Evolutionary conservation across 2,797 vertebrate genomes (phyloP).

Genomic region (Micropoecilia bifurca): DNA sequence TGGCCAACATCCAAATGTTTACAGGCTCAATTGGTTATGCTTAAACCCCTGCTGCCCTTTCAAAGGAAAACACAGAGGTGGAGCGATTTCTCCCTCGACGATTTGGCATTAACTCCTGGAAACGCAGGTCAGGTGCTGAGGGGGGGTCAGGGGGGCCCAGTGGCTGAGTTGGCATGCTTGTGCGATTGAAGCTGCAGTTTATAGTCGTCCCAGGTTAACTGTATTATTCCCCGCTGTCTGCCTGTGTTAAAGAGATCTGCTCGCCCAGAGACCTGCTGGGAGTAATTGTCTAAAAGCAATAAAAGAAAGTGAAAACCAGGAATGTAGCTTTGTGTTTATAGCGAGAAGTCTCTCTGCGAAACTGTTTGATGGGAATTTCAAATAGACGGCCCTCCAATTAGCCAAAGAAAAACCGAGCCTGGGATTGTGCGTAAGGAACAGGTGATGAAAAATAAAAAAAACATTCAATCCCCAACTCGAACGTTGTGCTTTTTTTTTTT

Average conservation of each 20-base stretch:
- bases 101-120: conserved; percentile 65
- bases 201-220: conserved; percentile 65
- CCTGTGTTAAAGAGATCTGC: conserved; percentile 62
- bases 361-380: conserved; percentile 46
- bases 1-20: conserved; percentile 47
- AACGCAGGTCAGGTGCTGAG: conserved; percentile 65
- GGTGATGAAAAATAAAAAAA: conserved; percentile 45
- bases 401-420: conserved; percentile 4
- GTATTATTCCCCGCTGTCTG: conserved; percentile 73
- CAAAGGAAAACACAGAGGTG: conserved; percentile 51
- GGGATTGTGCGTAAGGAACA: conserved; percentile 10
- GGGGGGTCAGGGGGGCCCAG: conserved; percentile 37
- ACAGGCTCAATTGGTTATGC: conserved; percentile 35
- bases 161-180: conserved; percentile 53
- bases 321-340: conserved; percentile 42
- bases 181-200: conserved; percentile 53
- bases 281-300: conserved; percentile 64
- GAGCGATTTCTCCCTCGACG: conserved; percentile 49
- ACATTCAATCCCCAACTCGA: not conserved
- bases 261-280: conserved; percentile 70
- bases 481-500: conserved; percentile 11
- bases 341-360: conserved; percentile 22
- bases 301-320: conserved; percentile 57
- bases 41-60: conserved; percentile 40
- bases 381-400: conserved; percentile 49